These are phyloP conservation scores for Muscicapa adusta DNA, from an alignment of 2,113 vertebrate genomes.

Conservation along the genomic window DNA sequence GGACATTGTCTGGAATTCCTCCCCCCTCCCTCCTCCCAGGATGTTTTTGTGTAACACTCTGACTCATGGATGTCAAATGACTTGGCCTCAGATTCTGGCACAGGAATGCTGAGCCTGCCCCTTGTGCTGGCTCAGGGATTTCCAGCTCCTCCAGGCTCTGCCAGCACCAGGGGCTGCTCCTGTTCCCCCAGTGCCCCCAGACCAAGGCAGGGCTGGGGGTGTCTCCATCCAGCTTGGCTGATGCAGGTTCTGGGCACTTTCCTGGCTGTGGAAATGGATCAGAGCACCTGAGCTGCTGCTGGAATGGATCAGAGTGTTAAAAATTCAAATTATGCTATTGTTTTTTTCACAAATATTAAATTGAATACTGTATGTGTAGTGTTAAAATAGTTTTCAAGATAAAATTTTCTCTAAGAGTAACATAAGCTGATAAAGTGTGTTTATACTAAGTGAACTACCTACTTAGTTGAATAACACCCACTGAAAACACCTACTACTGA, in stretches of 20 bases:
- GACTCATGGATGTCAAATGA: conserved; percentile 49
- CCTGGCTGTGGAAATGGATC: rapidly evolving
- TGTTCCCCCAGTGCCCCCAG: background rate
- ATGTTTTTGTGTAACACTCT: conserved; percentile 15
- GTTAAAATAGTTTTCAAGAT: no score
- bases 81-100: background rate
- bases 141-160: background rate
- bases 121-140: rapidly evolving
- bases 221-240: background rate
- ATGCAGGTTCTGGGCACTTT: background rate
- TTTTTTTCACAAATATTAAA: no score
- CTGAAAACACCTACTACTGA: no score
- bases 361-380: no score
- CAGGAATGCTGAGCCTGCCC: background rate
- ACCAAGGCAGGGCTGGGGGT: background rate
- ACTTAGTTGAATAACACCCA: no score
- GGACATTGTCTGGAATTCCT: conserved; percentile 10
- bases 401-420: no score
- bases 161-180: rapidly evolving
- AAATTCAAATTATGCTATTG: no score
- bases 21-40: background rate
- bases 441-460: no score
- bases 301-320: background rate
- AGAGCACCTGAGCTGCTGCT: background rate
- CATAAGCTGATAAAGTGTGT: no score